Percentiles rank a stretch among this genome's conserved stretches.
Evolutionary conservation across 1,140 invertebrate species (phyloP).

Genomic region (Euwallacea similis): DNA sequence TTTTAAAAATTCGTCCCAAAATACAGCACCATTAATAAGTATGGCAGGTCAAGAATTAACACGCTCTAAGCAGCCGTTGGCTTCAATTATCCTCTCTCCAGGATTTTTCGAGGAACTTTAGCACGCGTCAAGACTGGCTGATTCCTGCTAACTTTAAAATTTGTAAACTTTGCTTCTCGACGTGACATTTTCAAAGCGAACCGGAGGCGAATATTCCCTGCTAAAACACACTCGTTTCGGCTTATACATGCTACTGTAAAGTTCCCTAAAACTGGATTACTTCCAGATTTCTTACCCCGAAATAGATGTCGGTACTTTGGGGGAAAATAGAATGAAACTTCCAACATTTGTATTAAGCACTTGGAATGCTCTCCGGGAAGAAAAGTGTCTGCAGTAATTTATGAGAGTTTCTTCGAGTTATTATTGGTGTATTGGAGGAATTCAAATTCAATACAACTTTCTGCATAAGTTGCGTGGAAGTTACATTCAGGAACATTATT

Average conservation of each 20-base stretch:
- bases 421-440: not conserved
- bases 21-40: too few species aligned
- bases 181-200: too few species aligned
- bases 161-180: too few species aligned
- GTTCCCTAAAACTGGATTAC: slow-evolving; percentile 12
- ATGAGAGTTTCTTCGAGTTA: not conserved
- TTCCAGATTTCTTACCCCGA: slow-evolving; percentile 11
- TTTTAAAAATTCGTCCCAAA: too few species aligned
- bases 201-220: too few species aligned
- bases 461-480: not conserved
- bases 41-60: too few species aligned
- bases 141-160: too few species aligned
- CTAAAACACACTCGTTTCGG: too few species aligned
- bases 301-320: slow-evolving; percentile 11
- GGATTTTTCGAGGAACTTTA: too few species aligned
- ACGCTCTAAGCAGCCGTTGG: too few species aligned
- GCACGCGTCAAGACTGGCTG: too few species aligned
- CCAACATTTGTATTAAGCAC: slow-evolving; percentile 5
- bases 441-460: not conserved
- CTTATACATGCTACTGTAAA: slow-evolving; percentile 4
- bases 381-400: not conserved
- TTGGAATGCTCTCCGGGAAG: not conserved
- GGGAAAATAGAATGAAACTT: slow-evolving; percentile 7
- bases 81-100: too few species aligned
- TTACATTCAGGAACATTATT: not conserved